A percentile compares a stretch with the other conserved stretches of the same genome.
These are phyloP conservation scores for Ascaphus truei DNA, from an alignment of 2,113 vertebrate species.

Conservation along the genomic window DNA sequence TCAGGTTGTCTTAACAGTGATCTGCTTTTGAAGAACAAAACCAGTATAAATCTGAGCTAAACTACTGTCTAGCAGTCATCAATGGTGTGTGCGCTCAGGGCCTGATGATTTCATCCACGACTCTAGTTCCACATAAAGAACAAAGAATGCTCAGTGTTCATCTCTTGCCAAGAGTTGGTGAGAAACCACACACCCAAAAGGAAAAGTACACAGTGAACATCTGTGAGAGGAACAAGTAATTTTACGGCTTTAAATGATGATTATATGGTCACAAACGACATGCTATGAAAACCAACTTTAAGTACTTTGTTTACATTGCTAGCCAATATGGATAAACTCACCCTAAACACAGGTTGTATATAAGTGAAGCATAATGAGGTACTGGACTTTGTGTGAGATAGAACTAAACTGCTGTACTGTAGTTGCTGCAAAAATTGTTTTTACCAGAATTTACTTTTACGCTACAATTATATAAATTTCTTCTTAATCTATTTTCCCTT, in stretches of 20 bases:
- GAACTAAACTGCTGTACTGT: no score
- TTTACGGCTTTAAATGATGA: slow-evolving; percentile 29
- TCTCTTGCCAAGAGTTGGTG: slow-evolving; percentile 39
- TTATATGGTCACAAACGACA: slow-evolving; percentile 36
- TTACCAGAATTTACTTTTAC: no score
- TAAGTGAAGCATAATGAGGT: background rate
- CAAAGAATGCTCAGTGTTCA: slow-evolving; percentile 12
- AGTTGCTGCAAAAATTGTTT: no score
- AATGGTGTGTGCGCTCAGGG: background rate
- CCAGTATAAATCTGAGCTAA: background rate
- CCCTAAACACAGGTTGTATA: no score
- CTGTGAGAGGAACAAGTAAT: slow-evolving; percentile 41
- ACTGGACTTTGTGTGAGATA: no score
- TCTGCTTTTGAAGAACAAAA: no score
- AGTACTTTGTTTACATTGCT: slow-evolving; percentile 36
- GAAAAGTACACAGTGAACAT: slow-evolving; percentile 38
- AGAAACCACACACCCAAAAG: slow-evolving; percentile 43
- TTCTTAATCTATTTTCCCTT: no score
- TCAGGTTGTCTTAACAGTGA: no score
- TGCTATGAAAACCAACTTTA: slow-evolving; percentile 28
- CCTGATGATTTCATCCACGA: slow-evolving; percentile 3
- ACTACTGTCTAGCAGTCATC: background rate
- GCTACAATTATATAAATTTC: no score
- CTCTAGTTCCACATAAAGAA: slow-evolving; percentile 8
- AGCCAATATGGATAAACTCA: background rate